Evolutionary conservation across 2,888 invertebrate genomes (phyloP), one percentile per base, ranked within the genome.

Genomic region (Willowsia nigromaculata): DNA sequence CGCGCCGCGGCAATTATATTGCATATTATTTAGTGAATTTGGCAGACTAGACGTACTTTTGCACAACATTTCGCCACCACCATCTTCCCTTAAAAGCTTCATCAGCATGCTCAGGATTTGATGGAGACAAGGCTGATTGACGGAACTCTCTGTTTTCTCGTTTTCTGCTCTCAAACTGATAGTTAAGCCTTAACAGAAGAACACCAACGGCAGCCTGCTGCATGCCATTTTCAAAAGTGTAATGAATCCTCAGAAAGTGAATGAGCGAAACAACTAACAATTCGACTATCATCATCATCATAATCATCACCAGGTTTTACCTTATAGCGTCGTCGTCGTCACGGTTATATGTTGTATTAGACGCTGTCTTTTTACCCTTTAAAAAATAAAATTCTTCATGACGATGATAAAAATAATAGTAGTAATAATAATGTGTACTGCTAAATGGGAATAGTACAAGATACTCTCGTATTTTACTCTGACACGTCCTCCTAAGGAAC

Each of bases 381-480:
- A 15, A 65, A 65, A 62, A 33, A n/a, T n/a, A n/a, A 59, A 65
- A 62, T 37, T 37, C 37, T 37, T 65, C 37, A 37, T 3, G 62
- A 65, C 56, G 56, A 30, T 33, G n/a, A 65, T 37, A n/a, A n/a
- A n/a, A n/a, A n/a, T n/a, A n/a, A n/a, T n/a, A n/a, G n/a, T n/a
- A n/a, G n/a, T n/a, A 37, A 33, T 37, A 37, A 65, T 37, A 65
- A 33, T 65, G 13, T n/a, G 37, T 37, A 65, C 15, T 33, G 65
- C 18, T 65, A n/a, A 65, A n/a, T 65, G 9, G 37, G 33, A 33
- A 37, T 33, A 11, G 33, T 37, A n/a, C 33, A 65, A 37, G 37
- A n/a, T 65, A 59, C 59, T 6, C 59, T 59, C 59, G 33, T 37
- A 65, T 65, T 33, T 65, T 37, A 65, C n/a, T 25, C 59, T 59